phyloP scores from a whole-genome alignment of 2,797 vertebrate species.

The Geotrypetes seraphini region DNA sequence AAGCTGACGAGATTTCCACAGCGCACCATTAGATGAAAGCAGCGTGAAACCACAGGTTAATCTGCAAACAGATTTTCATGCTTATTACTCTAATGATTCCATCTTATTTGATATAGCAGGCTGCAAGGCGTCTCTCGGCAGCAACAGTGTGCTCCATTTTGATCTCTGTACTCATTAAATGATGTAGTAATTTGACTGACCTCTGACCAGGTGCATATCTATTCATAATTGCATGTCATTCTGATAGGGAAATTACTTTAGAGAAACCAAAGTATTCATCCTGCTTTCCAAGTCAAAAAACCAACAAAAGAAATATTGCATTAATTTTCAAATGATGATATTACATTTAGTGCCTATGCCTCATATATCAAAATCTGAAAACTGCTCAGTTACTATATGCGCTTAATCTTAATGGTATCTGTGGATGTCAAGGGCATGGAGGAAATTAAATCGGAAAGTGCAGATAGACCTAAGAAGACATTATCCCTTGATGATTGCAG shows the following conservation, averaged over 20 bases:
- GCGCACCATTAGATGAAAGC: conserved; percentile 77
- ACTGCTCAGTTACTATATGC: conserved; percentile 89
- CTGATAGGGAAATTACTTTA: conserved; percentile 70
- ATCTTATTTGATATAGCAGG: conserved; percentile 84
- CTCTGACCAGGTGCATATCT: conserved; percentile 80
- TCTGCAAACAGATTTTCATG: conserved; percentile 96
- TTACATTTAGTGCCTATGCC: conserved; percentile 85
- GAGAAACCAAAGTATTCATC: conserved; percentile 60
- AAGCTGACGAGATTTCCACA: conserved; percentile 68
- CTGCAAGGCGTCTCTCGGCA: conserved; percentile 66
- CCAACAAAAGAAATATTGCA: conserved; percentile 97
- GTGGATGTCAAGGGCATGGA: conserved; percentile 99
- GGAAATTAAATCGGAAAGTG: conserved; percentile 99
- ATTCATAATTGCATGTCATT: conserved; percentile 90
- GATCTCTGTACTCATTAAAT: conserved; percentile 82
- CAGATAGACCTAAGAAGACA: conserved; percentile 99
- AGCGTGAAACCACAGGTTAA: conserved; percentile 72
- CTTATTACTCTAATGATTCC: conserved; percentile 98
- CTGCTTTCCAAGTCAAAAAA: conserved; percentile 55
- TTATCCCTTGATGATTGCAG: conserved; percentile 99
- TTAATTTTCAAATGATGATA: conserved; percentile 98
- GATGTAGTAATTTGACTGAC: conserved; percentile 94
- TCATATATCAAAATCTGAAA: conserved; percentile 86
- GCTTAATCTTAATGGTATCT: conserved; percentile 99
- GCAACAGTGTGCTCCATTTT: conserved; percentile 67